These are phyloP conservation scores for Hystrix brachyura DNA, from an alignment of 2,113 vertebrate species.

Conservation along the genomic window DNA sequence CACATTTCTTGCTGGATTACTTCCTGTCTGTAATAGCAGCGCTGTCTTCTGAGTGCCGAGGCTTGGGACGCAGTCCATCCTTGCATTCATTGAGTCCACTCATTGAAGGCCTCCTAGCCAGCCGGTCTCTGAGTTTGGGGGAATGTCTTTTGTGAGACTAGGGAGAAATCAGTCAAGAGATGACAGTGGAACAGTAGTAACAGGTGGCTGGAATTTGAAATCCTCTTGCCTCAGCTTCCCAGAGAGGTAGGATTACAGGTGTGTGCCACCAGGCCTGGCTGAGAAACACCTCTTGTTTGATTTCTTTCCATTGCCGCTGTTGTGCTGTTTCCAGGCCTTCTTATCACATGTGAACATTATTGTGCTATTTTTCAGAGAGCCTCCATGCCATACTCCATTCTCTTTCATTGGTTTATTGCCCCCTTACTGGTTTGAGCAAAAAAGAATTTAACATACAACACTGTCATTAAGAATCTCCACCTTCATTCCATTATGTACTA, in stretches of 20 bases:
- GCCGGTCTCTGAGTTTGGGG: slow-evolving; percentile 10
- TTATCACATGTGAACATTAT: background rate
- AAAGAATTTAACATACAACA: background rate
- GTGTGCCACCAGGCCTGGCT: background rate
- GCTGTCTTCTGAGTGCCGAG: background rate
- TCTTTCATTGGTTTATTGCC: background rate
- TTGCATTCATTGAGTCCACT: background rate
- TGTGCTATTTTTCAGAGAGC: background rate
- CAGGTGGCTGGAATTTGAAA: background rate
- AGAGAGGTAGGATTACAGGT: background rate
- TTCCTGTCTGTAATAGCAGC: background rate
- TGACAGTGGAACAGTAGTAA: background rate
- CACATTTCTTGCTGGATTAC: background rate
- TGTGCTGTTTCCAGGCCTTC: background rate
- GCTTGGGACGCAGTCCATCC: background rate
- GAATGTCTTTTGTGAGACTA: background rate
- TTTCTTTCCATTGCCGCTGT: background rate
- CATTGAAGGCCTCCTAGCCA: background rate
- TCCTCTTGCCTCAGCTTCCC: background rate
- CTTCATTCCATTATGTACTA: background rate
- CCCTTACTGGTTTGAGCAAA: background rate
- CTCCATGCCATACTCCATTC: background rate
- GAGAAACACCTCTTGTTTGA: background rate
- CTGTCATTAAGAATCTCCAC: background rate
- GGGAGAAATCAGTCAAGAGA: background rate